phyloP scores from a whole-genome alignment of 1,140 invertebrate species.

The Latrodectus geometricus region DNA sequence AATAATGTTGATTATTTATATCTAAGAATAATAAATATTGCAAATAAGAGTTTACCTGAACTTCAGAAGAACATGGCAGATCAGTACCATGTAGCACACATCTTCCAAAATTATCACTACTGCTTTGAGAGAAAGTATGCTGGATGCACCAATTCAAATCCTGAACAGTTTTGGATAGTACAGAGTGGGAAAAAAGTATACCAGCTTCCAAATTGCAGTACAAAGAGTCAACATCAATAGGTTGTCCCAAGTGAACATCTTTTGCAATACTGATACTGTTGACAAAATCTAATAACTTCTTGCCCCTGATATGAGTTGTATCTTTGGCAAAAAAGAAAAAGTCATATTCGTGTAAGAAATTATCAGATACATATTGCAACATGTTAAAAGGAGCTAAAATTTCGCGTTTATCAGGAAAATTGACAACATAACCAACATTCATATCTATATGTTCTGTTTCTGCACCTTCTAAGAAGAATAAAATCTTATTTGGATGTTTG shows the following conservation, averaged over 20 bases:
- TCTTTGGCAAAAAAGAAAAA: slow-evolving; percentile 90
- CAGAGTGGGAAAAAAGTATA: slow-evolving; percentile 81
- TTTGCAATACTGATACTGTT: slow-evolving; percentile 83
- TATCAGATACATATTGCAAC: slow-evolving; percentile 87
- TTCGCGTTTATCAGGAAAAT: slow-evolving; percentile 67
- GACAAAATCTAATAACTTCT: slow-evolving; percentile 77
- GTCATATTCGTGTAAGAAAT: slow-evolving; percentile 88
- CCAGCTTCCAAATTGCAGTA: slow-evolving; percentile 74
- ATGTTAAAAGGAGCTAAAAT: slow-evolving; percentile 73
- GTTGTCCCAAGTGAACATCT: slow-evolving; percentile 81
- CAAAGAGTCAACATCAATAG: slow-evolving; percentile 44
- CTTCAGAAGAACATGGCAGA: slow-evolving; percentile 73
- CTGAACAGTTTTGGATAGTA: slow-evolving; percentile 78
- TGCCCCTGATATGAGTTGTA: slow-evolving; percentile 81
- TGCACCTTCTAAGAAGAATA: slow-evolving; percentile 80
- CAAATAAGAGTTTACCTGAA: slow-evolving; percentile 69
- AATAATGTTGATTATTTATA: too few species aligned
- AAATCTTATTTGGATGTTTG: slow-evolving; percentile 82
- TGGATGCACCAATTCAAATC: slow-evolving; percentile 87
- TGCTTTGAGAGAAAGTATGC: slow-evolving; percentile 81
- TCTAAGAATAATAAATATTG: not conserved
- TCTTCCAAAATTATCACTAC: slow-evolving; percentile 84
- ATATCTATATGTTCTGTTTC: slow-evolving; percentile 67
- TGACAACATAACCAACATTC: slow-evolving; percentile 69
- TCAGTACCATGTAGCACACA: slow-evolving; percentile 81